Evolutionary conservation across 2,888 invertebrate species (phyloP), one percentile per base, ranked within the genome.

Genomic region (Drosophila vallismaia): DNA sequence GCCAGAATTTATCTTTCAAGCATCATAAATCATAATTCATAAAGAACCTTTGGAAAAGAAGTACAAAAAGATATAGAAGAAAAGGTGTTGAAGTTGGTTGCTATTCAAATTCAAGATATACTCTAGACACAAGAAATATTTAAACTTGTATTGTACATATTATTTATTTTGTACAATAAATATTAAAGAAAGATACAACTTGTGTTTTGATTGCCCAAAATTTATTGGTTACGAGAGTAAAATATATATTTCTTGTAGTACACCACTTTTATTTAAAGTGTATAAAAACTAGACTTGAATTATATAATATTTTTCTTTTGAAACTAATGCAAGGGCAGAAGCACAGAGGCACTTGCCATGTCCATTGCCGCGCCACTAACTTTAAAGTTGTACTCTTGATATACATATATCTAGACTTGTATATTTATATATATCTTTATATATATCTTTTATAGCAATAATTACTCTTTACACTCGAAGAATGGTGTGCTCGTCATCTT

Each of bases 1-100:
- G 71, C 60, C 71, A 82, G 66, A 83, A 82, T 75, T 87, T 84
- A 84, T 84, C 83, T 85, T 85, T 87, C 84, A 84, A 85, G 84
- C 84, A 85, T 87, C 84, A 84, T 84, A 84, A 84, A 84, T 87
- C 84, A 86, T 84, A 84, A 84, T 87, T 87, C 84, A 81, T 59
- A 59, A 68, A 58, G 59, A 56, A 55, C 49, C 36, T 54, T 71
- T 54, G 51, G 19, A 19, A 2, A 49, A 54, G 44, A 42, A 49
- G 31, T 49, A 50, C 24, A 7, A 5, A 24, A 44, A 42, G 0
- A 40, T 7, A 19, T 9, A 9, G 14, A 14, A 42, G 19, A 42
- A 19, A 14, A 42, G 40, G 40, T 42, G 40, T 19, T 19, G 19
- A 19, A 19, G 19, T 19, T 14, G 14, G 14, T 14, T 14, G 14